Percentiles rank a stretch among this genome's conserved stretches.
These are phyloP conservation scores for Synergus laeviventris DNA, from an alignment of 2,888 invertebrate genomes.

Conservation along the genomic window DNA sequence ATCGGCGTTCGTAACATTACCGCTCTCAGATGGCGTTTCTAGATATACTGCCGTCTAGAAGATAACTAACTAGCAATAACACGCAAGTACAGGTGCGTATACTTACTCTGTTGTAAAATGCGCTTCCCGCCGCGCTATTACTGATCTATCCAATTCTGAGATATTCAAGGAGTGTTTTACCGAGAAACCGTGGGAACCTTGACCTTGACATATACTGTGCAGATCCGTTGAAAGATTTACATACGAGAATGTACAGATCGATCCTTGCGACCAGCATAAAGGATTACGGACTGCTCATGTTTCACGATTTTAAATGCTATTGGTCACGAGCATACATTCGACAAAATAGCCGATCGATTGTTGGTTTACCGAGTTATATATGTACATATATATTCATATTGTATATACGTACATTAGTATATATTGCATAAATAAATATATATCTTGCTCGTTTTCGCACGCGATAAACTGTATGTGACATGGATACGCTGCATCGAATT, in stretches of 20 bases:
- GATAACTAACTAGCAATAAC: constrained; percentile 53
- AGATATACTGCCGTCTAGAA: constrained; percentile 35
- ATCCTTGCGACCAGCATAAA: neutral
- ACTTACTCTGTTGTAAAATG: constrained; percentile 49
- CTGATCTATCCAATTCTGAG: constrained; percentile 40
- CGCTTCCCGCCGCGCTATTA: constrained; percentile 45
- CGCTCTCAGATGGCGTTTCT: constrained; percentile 50
- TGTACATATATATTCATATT: neutral
- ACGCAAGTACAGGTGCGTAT: constrained; percentile 53
- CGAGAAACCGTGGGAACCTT: constrained; percentile 52
- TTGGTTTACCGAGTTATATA: neutral
- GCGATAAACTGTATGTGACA: constrained; percentile 29
- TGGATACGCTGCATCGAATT: constrained; percentile 51
- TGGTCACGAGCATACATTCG: constrained; percentile 1
- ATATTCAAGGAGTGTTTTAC: constrained; percentile 45
- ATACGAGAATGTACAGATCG: constrained; percentile 24
- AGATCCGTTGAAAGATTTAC: constrained; percentile 23
- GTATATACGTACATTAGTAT: neutral
- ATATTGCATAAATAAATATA: constrained; percentile 7
- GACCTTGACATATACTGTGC: constrained; percentile 39
- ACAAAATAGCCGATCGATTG: constrained; percentile 3
- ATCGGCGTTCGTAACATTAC: constrained; percentile 42
- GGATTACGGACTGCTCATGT: constrained; percentile 1
- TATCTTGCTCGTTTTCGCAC: constrained; percentile 14
- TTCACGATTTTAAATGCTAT: constrained; percentile 24